These are phyloP conservation scores for Idaea dimidiata DNA, from an alignment of 2,888 invertebrate genomes.

Conservation along the genomic window DNA sequence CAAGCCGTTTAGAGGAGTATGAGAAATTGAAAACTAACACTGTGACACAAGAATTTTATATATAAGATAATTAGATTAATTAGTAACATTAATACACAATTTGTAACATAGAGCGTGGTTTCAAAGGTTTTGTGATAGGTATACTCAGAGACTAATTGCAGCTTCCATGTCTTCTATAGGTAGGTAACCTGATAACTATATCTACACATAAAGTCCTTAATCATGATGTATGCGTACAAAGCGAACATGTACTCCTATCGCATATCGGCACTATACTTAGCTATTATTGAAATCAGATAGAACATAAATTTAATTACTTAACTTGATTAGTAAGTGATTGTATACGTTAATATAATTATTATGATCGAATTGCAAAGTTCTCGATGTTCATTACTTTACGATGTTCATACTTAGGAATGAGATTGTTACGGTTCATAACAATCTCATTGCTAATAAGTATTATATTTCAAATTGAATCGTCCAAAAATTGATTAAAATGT, in stretches of 20 bases:
- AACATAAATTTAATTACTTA: background rate
- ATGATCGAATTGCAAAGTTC: background rate
- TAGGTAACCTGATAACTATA: background rate
- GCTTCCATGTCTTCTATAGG: background rate
- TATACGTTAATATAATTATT: background rate
- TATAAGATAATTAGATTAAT: background rate
- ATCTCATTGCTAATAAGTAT: no score
- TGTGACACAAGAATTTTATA: no score
- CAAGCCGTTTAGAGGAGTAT: no score
- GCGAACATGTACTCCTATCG: background rate
- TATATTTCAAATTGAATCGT: no score
- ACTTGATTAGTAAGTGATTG: background rate
- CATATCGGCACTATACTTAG: background rate
- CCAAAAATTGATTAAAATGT: no score
- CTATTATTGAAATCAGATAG: background rate
- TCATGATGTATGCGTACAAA: background rate
- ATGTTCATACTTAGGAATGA: no score
- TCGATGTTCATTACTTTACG: background rate
- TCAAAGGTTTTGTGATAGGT: background rate
- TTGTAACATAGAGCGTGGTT: background rate
- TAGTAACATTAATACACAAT: background rate
- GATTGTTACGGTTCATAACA: no score
- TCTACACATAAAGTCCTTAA: background rate
- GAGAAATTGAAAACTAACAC: no score
- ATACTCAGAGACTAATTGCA: background rate